phyloP scores from a whole-genome alignment of 2,113 vertebrate species.

The Pardalotus punctatus region DNA sequence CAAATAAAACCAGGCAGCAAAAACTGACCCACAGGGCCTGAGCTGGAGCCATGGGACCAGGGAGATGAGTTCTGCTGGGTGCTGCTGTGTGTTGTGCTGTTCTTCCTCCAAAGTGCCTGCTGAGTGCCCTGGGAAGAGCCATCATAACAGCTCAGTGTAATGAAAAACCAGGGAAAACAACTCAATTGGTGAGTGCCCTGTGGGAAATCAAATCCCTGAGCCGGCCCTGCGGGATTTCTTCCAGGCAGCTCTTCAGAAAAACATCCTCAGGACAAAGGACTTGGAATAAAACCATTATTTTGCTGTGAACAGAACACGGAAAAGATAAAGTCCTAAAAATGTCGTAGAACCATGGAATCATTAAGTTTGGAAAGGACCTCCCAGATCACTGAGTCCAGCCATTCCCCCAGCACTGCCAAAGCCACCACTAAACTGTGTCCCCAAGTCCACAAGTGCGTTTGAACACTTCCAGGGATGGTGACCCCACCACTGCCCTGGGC shows the following conservation, averaged over 20 bases:
- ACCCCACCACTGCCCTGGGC: not conserved
- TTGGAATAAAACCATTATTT: not conserved
- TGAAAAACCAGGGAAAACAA: not conserved
- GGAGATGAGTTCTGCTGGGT: not conserved
- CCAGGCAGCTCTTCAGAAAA: not conserved
- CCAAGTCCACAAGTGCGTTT: not conserved
- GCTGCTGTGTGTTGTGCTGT: not conserved
- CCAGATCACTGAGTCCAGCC: not conserved
- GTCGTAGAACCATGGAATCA: not conserved
- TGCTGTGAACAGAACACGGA: not conserved
- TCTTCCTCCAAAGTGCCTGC: not conserved
- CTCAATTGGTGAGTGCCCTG: not conserved
- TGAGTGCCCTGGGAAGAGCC: not conserved
- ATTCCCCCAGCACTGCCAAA: not conserved
- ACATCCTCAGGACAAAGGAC: not conserved
- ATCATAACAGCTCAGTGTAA: accelerated
- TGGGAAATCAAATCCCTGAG: not conserved
- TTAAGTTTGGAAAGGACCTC: not conserved
- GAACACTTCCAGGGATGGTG: not conserved
- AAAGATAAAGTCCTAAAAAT: not conserved
- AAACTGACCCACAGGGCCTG: not conserved
- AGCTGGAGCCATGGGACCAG: not conserved
- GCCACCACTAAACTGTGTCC: not conserved
- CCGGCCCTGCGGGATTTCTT: not conserved
- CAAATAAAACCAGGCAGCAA: not conserved